A percentile compares a stretch with the other conserved stretches of the same genome.
Evolutionary conservation across 2,113 vertebrate genomes (phyloP).

Genomic region (Burhinus oedicnemus): DNA sequence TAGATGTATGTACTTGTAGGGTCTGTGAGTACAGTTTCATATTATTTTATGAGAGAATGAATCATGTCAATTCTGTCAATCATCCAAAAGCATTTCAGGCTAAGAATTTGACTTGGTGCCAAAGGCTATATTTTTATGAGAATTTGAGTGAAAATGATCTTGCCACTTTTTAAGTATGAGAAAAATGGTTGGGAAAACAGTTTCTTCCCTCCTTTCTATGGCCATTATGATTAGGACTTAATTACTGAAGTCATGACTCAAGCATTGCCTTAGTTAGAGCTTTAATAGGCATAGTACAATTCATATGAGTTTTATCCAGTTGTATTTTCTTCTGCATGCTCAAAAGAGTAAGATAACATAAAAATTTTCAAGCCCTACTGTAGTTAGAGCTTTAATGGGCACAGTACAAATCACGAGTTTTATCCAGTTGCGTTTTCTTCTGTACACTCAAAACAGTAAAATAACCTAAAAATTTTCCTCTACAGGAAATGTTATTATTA

Average conservation of each 20-base stretch:
- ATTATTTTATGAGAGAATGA: constrained; percentile 6
- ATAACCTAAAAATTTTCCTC: not conserved
- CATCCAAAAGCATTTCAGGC: not conserved
- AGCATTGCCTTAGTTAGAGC: not conserved
- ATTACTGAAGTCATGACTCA: not conserved
- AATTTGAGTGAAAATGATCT: not conserved
- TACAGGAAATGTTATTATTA: not conserved
- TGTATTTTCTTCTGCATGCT: not conserved
- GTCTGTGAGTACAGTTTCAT: not conserved
- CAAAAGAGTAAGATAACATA: not conserved
- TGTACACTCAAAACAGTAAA: not conserved
- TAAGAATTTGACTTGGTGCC: constrained; percentile 2
- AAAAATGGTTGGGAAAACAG: not conserved
- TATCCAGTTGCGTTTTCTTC: not conserved
- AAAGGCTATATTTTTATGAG: constrained; percentile 12
- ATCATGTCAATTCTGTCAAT: constrained; percentile 30
- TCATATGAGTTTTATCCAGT: not conserved
- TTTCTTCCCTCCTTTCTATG: not conserved
- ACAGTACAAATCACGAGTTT: not conserved
- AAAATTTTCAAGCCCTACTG: not conserved
- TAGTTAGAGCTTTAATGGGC: not conserved
- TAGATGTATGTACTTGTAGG: not conserved
- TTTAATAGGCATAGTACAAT: not conserved
- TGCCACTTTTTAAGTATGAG: not conserved
- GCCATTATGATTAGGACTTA: not conserved